A percentile compares a stretch with the other conserved stretches of the same genome.
These are phyloP conservation scores for Thereva nobilitata DNA, from an alignment of 2,888 invertebrate species.

Conservation along the genomic window DNA sequence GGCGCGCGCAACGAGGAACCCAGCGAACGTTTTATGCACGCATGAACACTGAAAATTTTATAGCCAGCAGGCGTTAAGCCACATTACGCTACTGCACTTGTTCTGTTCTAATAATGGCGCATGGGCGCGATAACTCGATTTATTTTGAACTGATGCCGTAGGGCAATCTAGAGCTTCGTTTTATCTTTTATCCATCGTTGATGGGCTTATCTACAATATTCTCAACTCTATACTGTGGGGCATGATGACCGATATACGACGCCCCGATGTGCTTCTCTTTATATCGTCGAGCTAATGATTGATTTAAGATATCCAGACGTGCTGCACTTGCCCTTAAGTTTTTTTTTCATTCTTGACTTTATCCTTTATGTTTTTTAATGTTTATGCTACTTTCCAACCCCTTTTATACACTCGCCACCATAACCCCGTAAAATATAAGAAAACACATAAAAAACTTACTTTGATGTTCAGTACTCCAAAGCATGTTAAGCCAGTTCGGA, in stretches of 20 bases:
- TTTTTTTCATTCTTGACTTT: not conserved
- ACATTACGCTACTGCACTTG: constrained; percentile 10
- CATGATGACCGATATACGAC: constrained; percentile 5
- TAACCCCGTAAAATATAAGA: too few species aligned
- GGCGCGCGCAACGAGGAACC: not conserved
- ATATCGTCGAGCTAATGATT: constrained; percentile 7
- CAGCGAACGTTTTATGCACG: not conserved
- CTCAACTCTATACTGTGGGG: too few species aligned
- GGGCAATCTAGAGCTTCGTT: not conserved
- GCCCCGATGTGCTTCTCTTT: not conserved
- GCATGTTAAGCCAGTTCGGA: not conserved
- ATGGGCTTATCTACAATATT: too few species aligned
- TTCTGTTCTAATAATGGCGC: too few species aligned
- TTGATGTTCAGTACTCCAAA: constrained; percentile 10
- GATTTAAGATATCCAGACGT: not conserved
- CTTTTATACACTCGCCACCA: too few species aligned
- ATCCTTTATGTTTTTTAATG: not conserved
- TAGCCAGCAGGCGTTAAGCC: constrained; percentile 4
- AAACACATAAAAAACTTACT: constrained; percentile 11
- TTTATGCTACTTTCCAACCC: not conserved
- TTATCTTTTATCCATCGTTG: too few species aligned
- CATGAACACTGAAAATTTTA: constrained; percentile 25
- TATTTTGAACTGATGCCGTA: constrained; percentile 8
- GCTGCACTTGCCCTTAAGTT: not conserved
- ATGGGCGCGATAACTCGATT: constrained; percentile 4